Evolutionary conservation across 2,888 invertebrate species (phyloP), one percentile per base, ranked within the genome.

Genomic region (Tinea pellionella): DNA sequence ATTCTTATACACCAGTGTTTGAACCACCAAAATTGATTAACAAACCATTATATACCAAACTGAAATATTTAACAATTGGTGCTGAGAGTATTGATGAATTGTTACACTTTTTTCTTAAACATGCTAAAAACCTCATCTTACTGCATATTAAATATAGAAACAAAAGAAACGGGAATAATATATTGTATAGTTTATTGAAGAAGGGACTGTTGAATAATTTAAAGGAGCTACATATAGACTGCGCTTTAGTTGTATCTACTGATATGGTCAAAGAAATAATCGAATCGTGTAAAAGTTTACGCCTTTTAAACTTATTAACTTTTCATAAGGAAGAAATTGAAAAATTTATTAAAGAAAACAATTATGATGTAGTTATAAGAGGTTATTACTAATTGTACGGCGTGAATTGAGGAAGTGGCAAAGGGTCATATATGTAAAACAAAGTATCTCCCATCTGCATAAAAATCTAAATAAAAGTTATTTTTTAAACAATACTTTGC

Each of bases 71-170:
- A 59, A 85, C 81, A 7, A 70, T 88, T 65, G 88, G 88, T 55
- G 84, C 81, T 61, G 37, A 37, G 9, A 2, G n/a, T 37, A 2
- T 37, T 37, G 2, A 78, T 63, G 73, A 75, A 53, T 70, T 86
- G 42, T 65, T 88, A 59, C 69, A 70, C 6, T 87, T 86, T 64
- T 85, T 88, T 63, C 65, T 85, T 3, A 76, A 78, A 19, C 80
- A 80, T 63, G 75, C 85, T n/a, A 67, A 74, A 61, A 73, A 72
- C 64, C 67, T 88, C 62, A 74, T 80, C 61, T 82, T 73, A 62
- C 67, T 88, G 62, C 71, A 79, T 11, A 68, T 88, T 57, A 86
- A 88, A 65, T 87, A 84, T 71, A 81, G 85, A 65, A 77, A 77
- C 0, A 86, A 79, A 65, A 73, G 72, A n/a, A 77, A 75, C 62